Base-by-base conservation (phyloP, 2,113 vertebrate species). In the Labeo catla region DNA sequence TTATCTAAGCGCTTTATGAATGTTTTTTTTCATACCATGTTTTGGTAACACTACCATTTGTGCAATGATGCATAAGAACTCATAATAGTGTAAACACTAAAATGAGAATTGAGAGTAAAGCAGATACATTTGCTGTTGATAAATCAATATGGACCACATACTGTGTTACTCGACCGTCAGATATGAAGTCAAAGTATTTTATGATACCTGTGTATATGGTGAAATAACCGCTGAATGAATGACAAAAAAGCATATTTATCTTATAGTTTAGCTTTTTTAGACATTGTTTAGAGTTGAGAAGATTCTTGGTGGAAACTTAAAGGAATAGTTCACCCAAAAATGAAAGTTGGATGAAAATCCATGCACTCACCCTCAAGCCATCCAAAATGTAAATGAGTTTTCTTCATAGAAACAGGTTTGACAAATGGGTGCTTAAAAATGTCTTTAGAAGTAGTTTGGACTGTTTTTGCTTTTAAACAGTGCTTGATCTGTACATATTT, bases 181-280 rank as follows among this genome's bases (percentile, higher is more conserved):
- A 84, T 87, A 81, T 84, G 76, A 89, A 89, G 89, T 87, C 65
- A 68, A 6, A 7, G 10, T 39, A 57, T n/a, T 91, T 81, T 90
- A 87, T 89, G 36, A 85, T 73, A 61, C 73, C 47, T 91, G 36
- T 86, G 86, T 92, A 70, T 92, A 84, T 90, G 65, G 72, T 13
- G 43, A 50, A 28, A 74, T 21, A 12, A 63, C 47, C 36, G 49
- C 19, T n/a, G 70, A 49, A 49, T 76, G 10, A 50, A 54, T 73
- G 54, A 45, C 52, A 13, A 13, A 50, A 59, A 83, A 70, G 49
- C 2, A 45, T 74, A 81, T 36, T 45, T 21, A 84, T 49, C 66
- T 76, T 70, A 77, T 8, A 76, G 73, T 76, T 81, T 82, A 82
- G 34, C 10, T 63, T 80, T 45, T 49, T 65, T 68, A 72, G 16